Base-by-base conservation (phyloP, 2,888 invertebrate genomes). In the Cosmia trapezina region DNA sequence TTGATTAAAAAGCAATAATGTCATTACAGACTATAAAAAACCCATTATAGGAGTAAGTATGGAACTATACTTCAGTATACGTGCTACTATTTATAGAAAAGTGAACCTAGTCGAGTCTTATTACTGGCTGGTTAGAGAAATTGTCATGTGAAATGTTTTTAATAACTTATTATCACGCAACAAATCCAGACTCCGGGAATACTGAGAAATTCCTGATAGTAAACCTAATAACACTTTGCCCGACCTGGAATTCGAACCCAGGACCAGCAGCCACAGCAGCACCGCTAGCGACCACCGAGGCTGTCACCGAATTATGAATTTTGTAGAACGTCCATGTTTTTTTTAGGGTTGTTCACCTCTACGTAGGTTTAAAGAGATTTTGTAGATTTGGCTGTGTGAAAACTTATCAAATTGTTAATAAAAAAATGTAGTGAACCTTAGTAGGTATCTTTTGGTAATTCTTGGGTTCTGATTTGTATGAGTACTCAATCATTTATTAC, bases 1-100 rank as follows among this genome's bases (percentile, higher is more conserved):
- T 80, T 93, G 92, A 94, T 94, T 94, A 94, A 91, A 94, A 93
- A 91, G 92, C 91, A 90, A 93, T 94, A 94, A 94, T 92, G 91
- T 89, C 92, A 93, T 94, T 93, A 94, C 90, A 86, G 83, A 78
- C 79, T 70, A 90, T 91, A 94, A 94, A 94, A 94, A 94, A 89
- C 73, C 84, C 91, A 93, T 93, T 94, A 93, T 73, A 75, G 41
- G 59, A 22, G 53, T 67, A 76, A 41, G 72, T 78, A 72, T 56
- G 45, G 45, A 67, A 63, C 45, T 78, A 57, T 51, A 51, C n/a
- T 2, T 61, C 57, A 22, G 43, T 78, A 70, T 62, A 51, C 78
- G 14, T 12, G 19, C 9, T 12, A 43, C 80, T 76, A 76, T 79
- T 66, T 66, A 66, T 76, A 81, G 77, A 54, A 61, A 69, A 81